Conservation (phyloP, 1,140 invertebrate species). For the Pantala flavescens region DNA sequence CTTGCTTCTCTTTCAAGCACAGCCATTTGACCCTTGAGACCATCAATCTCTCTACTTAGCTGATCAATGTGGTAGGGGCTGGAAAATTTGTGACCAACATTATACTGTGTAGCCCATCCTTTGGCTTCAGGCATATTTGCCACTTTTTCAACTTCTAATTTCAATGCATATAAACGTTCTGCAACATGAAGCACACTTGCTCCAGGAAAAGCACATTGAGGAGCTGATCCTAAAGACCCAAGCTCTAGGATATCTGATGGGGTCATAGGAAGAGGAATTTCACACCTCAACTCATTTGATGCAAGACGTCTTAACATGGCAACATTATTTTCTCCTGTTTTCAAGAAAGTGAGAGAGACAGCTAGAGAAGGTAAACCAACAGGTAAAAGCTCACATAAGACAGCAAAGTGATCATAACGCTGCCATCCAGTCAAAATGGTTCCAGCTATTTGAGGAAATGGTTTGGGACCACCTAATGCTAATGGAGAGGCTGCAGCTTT, state of each 20-base stretch:
- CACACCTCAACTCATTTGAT: constrained; percentile 24
- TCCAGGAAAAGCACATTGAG: constrained; percentile 31
- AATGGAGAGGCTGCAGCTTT: not conserved
- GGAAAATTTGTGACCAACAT: constrained; percentile 31
- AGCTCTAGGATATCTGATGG: constrained; percentile 24
- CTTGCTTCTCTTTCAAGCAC: constrained; percentile 20
- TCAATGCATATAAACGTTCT: constrained; percentile 25
- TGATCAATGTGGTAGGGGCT: constrained; percentile 33
- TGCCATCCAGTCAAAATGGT: constrained; percentile 29
- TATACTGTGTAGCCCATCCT: constrained; percentile 33
- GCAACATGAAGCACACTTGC: constrained; percentile 28
- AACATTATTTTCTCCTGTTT: constrained; percentile 21
- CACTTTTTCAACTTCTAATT: constrained; percentile 22
- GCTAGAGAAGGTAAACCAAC: constrained; percentile 45
- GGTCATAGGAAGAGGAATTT: constrained; percentile 24
- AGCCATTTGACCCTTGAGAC: constrained; percentile 17
- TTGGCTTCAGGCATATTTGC: constrained; percentile 27
- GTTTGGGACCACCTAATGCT: not conserved
- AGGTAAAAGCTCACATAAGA: constrained; percentile 54
- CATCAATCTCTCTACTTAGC: constrained; percentile 18
- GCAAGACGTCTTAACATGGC: constrained; percentile 23
- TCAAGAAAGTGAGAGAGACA: constrained; percentile 33
- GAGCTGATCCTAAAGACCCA: constrained; percentile 23
- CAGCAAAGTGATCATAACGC: constrained; percentile 47
- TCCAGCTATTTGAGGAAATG: constrained; percentile 21